A percentile compares a stretch with the other conserved stretches of the same genome.
Evolutionary conservation across 2,113 vertebrate species (phyloP).

Genomic region (Oncorhynchus masou): DNA sequence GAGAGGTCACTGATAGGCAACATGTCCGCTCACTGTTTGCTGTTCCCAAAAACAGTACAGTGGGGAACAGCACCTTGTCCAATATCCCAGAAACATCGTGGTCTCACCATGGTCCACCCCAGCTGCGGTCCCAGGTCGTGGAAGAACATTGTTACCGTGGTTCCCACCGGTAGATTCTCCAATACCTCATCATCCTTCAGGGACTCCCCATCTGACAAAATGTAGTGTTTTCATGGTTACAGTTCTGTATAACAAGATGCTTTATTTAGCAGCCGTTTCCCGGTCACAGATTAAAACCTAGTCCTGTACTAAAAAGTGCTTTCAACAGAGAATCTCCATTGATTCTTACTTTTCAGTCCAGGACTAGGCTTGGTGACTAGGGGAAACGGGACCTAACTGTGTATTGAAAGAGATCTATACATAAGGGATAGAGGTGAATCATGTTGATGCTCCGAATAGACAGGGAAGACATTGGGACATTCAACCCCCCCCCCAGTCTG

Average conservation of each 20-base stretch:
- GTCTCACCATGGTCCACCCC: slow-evolving; percentile 81
- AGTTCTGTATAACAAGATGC: background rate
- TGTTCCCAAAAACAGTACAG: background rate
- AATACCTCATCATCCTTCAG: slow-evolving; percentile 78
- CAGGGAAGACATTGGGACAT: background rate
- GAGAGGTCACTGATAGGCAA: background rate
- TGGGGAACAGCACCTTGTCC: too few species aligned
- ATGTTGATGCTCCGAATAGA: background rate
- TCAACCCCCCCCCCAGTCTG: background rate
- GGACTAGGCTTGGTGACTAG: too few species aligned
- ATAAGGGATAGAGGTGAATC: too few species aligned
- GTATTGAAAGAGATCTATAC: background rate
- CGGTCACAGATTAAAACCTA: too few species aligned
- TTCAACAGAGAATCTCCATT: too few species aligned
- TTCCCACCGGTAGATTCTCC: slow-evolving; percentile 78
- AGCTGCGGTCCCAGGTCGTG: slow-evolving; percentile 82
- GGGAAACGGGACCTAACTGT: background rate
- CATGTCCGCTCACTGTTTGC: too few species aligned
- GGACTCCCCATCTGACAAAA: slow-evolving; percentile 74
- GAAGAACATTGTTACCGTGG: slow-evolving; percentile 80
- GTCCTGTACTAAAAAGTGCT: too few species aligned
- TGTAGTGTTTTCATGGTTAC: background rate
- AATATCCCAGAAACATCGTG: background rate
- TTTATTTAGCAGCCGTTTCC: background rate
- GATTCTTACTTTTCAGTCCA: too few species aligned